phyloP scores from a whole-genome alignment of 2,888 invertebrate species.

The Seira sanloemensis region DNA sequence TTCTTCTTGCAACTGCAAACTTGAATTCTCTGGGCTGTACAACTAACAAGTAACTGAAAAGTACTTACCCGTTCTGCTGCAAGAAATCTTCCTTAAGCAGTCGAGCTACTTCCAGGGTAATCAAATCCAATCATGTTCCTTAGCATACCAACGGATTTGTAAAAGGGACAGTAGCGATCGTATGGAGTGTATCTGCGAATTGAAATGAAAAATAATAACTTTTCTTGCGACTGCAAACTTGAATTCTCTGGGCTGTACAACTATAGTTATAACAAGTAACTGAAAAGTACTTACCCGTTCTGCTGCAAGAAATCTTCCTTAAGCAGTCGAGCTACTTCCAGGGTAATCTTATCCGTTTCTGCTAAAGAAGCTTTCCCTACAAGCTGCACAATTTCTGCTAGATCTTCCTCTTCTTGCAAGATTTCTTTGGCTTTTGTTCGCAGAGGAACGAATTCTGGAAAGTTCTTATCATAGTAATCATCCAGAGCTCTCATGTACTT shows the following conservation, averaged over 20 bases:
- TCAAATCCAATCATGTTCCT: slow-evolving; percentile 98
- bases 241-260: too few species aligned
- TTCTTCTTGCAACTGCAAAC: slow-evolving; percentile 96
- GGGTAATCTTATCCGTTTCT: slow-evolving; percentile 98
- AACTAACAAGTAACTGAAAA: slow-evolving; percentile 96
- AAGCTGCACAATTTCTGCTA: slow-evolving; percentile 99
- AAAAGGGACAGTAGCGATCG: slow-evolving; percentile 99
- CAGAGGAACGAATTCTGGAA: slow-evolving; percentile 96
- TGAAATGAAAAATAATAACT: not conserved
- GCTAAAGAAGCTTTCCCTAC: slow-evolving; percentile 99
- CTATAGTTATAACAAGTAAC: too few species aligned
- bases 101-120: slow-evolving; percentile 97
- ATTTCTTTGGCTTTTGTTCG: slow-evolving; percentile 96
- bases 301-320: slow-evolving; percentile 99
- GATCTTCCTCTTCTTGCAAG: slow-evolving; percentile 98
- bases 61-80: slow-evolving; percentile 98
- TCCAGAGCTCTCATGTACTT: slow-evolving; percentile 99
- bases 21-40: slow-evolving; percentile 99
- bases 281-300: slow-evolving; percentile 89
- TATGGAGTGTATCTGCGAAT: slow-evolving; percentile 85
- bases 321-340: slow-evolving; percentile 97
- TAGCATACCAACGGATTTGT: slow-evolving; percentile 99
- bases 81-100: slow-evolving; percentile 97
- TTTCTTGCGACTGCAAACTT: too few species aligned
- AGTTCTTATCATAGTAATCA: slow-evolving; percentile 99